These are phyloP conservation scores for Galerucella pusilla DNA, from an alignment of 2,888 invertebrate genomes.

Conservation along the genomic window DNA sequence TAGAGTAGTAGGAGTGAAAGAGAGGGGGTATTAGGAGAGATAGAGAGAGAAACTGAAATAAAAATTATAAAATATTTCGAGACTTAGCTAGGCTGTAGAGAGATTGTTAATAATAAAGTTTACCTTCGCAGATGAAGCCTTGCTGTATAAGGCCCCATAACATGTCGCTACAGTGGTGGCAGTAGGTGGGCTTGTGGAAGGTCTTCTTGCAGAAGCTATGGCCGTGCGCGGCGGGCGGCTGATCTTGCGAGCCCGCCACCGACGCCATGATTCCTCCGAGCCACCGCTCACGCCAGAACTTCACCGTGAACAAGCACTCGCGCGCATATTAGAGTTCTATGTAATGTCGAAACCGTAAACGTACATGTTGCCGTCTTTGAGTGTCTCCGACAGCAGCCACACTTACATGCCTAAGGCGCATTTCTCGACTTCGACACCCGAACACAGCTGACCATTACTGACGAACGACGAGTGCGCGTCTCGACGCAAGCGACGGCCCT, in stretches of 20 bases:
- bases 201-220: slow-evolving; percentile 99
- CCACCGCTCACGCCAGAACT: slow-evolving; percentile 73
- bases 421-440: slow-evolving; percentile 59
- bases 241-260: slow-evolving; percentile 61
- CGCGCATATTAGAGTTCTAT: slow-evolving; percentile 69
- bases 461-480: slow-evolving; percentile 58
- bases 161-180: slow-evolving; percentile 99
- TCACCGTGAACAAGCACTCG: slow-evolving; percentile 69
- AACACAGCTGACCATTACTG: slow-evolving; percentile 63
- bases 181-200: slow-evolving; percentile 99
- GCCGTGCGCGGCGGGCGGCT: slow-evolving; percentile 78
- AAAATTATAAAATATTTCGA: not conserved
- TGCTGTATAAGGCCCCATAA: slow-evolving; percentile 99
- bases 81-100: not conserved
- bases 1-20: slow-evolving; percentile 24
- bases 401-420: slow-evolving; percentile 64
- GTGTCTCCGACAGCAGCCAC: slow-evolving; percentile 60
- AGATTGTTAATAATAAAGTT: slow-evolving; percentile 53
- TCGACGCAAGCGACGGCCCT: slow-evolving; percentile 51
- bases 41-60: slow-evolving; percentile 2
- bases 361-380: slow-evolving; percentile 66
- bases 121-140: slow-evolving; percentile 99
- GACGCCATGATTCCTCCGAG: slow-evolving; percentile 70
- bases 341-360: slow-evolving; percentile 71
- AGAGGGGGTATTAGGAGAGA: not conserved